These are phyloP conservation scores for Furcifer pardalis DNA, from an alignment of 2,797 vertebrate species.

Conservation along the genomic window DNA sequence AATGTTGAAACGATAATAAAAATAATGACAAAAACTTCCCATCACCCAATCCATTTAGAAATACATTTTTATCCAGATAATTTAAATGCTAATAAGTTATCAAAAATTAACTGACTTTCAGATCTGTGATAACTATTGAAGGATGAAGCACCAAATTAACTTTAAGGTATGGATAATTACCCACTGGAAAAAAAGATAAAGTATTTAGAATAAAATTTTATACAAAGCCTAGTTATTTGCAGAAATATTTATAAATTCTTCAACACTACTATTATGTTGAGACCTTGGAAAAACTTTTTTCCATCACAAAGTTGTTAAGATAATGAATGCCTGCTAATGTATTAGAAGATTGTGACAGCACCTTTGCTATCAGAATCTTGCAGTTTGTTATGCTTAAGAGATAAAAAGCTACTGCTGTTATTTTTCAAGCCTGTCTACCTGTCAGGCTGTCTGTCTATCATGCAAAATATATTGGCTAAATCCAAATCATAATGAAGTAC, in stretches of 20 bases:
- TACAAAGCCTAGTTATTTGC: not conserved
- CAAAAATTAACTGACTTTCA: not conserved
- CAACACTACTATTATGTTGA: constrained; percentile 5
- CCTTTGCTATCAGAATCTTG: not conserved
- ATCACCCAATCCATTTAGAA: constrained; percentile 23
- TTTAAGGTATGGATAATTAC: constrained; percentile 8
- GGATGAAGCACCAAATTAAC: not conserved
- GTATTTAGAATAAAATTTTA: constrained; percentile 8
- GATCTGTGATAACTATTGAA: constrained; percentile 1
- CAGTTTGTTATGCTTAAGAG: not conserved
- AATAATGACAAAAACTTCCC: constrained; percentile 6
- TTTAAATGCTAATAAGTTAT: constrained; percentile 30
- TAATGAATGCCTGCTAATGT: not conserved
- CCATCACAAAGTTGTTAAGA: not conserved
- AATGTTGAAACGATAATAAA: constrained; percentile 2
- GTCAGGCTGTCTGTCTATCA: not conserved
- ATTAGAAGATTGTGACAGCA: not conserved
- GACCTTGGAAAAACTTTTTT: not conserved
- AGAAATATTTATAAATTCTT: constrained; percentile 19
- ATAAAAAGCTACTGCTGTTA: not conserved
- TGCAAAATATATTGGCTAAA: not conserved
- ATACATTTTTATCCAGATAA: constrained; percentile 25
- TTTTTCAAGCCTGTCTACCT: not conserved
- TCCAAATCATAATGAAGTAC: not conserved
- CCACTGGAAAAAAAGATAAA: constrained; percentile 4